Conservation (phyloP, 1,140 invertebrate genomes). For the Drosophila pruinosa region DNA sequence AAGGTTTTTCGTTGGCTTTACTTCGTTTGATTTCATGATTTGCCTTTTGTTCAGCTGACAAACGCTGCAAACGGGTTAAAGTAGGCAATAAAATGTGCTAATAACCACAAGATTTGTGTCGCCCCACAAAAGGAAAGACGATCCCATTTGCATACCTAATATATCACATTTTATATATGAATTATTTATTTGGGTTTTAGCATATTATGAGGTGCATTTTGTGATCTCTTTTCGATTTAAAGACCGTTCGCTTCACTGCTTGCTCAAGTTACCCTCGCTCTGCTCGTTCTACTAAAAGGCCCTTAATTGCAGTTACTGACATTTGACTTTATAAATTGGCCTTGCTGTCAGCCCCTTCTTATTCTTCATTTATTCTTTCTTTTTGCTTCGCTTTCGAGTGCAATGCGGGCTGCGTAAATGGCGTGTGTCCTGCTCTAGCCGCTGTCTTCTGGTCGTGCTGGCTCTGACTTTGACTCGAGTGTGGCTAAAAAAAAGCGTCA, state of each 20-base stretch:
- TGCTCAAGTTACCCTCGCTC: neutral
- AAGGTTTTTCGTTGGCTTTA: slow-evolving; percentile 12
- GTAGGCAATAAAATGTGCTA: slow-evolving; percentile 70
- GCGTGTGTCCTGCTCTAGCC: slow-evolving; percentile 58
- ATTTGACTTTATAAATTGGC: slow-evolving; percentile 79
- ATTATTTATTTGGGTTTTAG: neutral
- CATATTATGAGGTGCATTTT: neutral
- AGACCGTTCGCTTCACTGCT: neutral
- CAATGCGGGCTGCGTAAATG: slow-evolving; percentile 64
- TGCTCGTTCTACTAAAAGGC: slow-evolving; percentile 49
- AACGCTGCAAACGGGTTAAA: slow-evolving; percentile 45
- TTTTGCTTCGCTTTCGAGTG: slow-evolving; percentile 8
- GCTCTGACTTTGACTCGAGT: neutral
- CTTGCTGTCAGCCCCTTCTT: slow-evolving; percentile 29
- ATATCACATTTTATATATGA: neutral
- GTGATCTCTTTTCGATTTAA: neutral
- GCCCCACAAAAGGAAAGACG: neutral
- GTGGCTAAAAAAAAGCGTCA: slow-evolving; percentile 23
- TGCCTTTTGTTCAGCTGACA: slow-evolving; percentile 13
- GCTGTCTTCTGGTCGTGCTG: neutral
- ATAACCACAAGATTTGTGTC: slow-evolving; percentile 65
- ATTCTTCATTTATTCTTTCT: neutral
- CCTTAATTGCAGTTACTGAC: slow-evolving; percentile 79
- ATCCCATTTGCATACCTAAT: slow-evolving; percentile 30
- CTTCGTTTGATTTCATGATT: slow-evolving; percentile 38